Base-by-base conservation (phyloP, 2,797 vertebrate species). In the Tenualosa thibaudeaui region DNA sequence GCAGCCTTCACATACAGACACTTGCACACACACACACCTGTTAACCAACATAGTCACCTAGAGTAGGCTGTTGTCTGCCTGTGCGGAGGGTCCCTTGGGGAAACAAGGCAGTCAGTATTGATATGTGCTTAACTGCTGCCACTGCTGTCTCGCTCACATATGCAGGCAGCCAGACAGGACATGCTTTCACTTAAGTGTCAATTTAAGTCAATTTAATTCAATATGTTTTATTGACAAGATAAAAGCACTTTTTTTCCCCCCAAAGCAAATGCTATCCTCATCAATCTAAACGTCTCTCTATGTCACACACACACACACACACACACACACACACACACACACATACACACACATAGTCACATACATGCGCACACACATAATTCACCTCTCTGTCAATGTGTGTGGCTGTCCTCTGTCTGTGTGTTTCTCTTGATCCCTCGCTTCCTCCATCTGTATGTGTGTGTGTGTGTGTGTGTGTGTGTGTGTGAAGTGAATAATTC, bases 401-500 rank as follows among this genome's bases (percentile, higher is more conserved):
- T 31, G 24, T 62, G 6, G 5, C 60, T 62, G n/a, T 58, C 19
- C 58, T 6, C n/a, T 68, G 0, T 68, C 22, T 60, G 5, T 22
- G 1, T 5, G 19, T 60, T 22, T 60, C 62, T 31, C 9, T 68
- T 26, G 3, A 26, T 71, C 4, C 13, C 13, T 71, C 13, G 0
- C 3, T 71, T 31, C 37, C 31, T 31, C 65, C 10, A 17, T 37
- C 12, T 37, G 10, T 68, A 10, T 60, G 19, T 60, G 58, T 60
- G 58, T 60, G 58, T 60, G 58, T 60, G 58, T n/a, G 54, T 58
- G 62, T 26, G 62, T 65, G 60, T 26, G n/a, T 65, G 60, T 65
- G 60, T 65, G 60, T 65, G 60, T 65, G 60, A 26, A 24, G 54
- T 90, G 84, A 90, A 90, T 89, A 89, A 91, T 90, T 86, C 84